Conservation (phyloP, 2,888 invertebrate genomes). For the Ganaspis brasiliensis region DNA sequence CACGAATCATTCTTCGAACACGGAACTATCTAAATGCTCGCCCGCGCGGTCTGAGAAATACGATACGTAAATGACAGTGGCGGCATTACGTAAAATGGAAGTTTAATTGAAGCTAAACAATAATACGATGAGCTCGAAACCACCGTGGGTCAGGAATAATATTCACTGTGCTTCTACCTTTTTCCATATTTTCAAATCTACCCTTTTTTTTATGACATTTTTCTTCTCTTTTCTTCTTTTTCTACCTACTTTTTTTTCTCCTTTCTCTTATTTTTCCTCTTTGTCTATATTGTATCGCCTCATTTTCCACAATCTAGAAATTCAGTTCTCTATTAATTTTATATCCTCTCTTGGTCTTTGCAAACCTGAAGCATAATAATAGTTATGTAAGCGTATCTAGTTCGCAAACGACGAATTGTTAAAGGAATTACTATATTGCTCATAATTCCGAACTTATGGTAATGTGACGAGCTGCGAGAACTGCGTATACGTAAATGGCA, state of each 20-base stretch:
- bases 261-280: conserved; percentile 16
- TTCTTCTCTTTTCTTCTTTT: conserved; percentile 36
- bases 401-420: conserved; percentile 30
- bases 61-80: conserved; percentile 73
- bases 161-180: conserved; percentile 71
- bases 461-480: conserved; percentile 13
- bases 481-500: not conserved
- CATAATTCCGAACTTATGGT: conserved; percentile 39
- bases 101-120: conserved; percentile 79
- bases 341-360: conserved; percentile 68
- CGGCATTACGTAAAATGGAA: conserved; percentile 77
- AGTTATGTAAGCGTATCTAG: conserved; percentile 53
- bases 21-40: conserved; percentile 59
- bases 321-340: conserved; percentile 80
- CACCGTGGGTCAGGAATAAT: conserved; percentile 76
- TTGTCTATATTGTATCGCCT: conserved; percentile 72
- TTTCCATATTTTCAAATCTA: too few species aligned
- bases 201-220: conserved; percentile 55
- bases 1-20: conserved; percentile 59
- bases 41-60: conserved; percentile 67
- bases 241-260: not conserved
- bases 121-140: conserved; percentile 76
- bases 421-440: conserved; percentile 38
- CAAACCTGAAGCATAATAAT: conserved; percentile 57
- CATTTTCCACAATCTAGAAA: conserved; percentile 79